These are phyloP conservation scores for Alligator sinensis DNA, from an alignment of 2,113 vertebrate species.

Conservation along the genomic window DNA sequence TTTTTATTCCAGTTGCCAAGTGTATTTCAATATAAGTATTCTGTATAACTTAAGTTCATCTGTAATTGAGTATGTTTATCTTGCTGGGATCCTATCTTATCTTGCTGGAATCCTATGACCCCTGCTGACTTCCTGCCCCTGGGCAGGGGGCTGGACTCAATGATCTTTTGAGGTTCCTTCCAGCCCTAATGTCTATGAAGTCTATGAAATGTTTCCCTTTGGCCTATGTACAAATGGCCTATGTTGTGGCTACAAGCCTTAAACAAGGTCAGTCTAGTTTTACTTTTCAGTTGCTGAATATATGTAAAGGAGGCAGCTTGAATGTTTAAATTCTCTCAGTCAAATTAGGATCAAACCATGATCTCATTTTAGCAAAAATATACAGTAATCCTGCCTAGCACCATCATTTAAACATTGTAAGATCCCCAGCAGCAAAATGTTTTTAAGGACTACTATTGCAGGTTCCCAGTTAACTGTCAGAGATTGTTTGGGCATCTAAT, in stretches of 20 bases:
- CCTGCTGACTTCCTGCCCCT: no score
- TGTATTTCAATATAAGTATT: not conserved
- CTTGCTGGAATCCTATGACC: no score
- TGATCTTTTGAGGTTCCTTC: no score
- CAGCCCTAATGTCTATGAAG: not conserved
- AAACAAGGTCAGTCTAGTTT: conserved; percentile 20
- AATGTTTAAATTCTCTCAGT: not conserved
- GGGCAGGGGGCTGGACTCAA: no score
- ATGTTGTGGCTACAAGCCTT: conserved; percentile 29
- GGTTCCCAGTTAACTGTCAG: not conserved
- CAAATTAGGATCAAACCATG: not conserved
- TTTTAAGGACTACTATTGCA: not conserved
- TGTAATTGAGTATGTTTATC: not conserved
- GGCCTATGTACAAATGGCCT: not conserved
- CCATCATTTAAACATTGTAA: not conserved
- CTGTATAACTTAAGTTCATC: not conserved
- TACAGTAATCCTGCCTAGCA: not conserved
- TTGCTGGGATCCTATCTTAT: no score
- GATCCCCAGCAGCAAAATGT: not conserved
- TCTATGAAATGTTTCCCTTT: not conserved
- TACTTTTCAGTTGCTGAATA: conserved; percentile 43
- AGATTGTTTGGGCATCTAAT: not conserved
- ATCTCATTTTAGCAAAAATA: not conserved
- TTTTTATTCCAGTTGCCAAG: not conserved
- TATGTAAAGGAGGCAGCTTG: not conserved